Evolutionary conservation across 2,797 vertebrate genomes (phyloP), one percentile per base, ranked within the genome.

Genomic region (Phrynocephalus forsythii): DNA sequence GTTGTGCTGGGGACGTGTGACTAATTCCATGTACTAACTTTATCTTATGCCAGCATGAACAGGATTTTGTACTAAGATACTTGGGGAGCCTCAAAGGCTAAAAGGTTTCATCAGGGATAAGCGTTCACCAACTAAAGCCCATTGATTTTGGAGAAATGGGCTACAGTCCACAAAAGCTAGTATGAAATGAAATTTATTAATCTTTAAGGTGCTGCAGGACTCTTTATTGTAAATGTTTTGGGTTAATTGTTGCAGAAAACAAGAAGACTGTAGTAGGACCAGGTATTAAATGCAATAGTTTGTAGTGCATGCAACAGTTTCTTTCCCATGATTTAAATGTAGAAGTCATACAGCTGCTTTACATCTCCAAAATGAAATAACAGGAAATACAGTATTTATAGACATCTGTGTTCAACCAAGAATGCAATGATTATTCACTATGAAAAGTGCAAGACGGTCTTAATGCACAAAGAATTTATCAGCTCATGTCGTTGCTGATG

Each of bases 351-450:
- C 63, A 73, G 24, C 48, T 86, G 28, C 66, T 90, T 90, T 90
- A 79, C 83, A 76, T 48, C 77, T 88, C 84, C 50, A 30, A 77
- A 78, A 88, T 90, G 82, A 67, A 84, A 91, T 80, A 3, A 10
- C 71, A 15, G 28, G 69, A 79, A 11, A 1, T 33, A 33, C 33
- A 33, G 33, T 73, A 33, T 83, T 16, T 82, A 71, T 20, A 86
- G 84, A 52, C 28, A 84, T 13, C 52, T 86, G 67, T 28, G 50
- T 85, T 76, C 52, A 80, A 93, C 56, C 9, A 80, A 0, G 0
- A 26, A 30, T 83, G 20, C 44, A 67, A 66, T 13, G 18, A 50
- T 75, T 80, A 73, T 72, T 77, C 50, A 48, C 15, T 5, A 28
- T 0, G 86, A 30, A 76, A 87, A 83, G 24, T 2, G 3, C 0